Base-by-base conservation (phyloP, 2,113 vertebrate genomes). In the Dermatemys mawii region DNA sequence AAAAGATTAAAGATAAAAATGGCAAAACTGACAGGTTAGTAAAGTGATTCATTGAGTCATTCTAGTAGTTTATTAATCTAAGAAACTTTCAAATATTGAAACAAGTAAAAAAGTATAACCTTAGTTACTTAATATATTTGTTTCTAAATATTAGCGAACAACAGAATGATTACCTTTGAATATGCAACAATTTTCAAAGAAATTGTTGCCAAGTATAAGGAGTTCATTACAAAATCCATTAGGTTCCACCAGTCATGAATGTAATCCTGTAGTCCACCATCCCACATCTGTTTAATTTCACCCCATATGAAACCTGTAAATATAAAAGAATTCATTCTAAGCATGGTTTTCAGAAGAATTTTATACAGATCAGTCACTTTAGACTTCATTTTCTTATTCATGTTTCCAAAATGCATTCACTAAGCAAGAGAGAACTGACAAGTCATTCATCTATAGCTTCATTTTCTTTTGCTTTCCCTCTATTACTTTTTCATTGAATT, bases 261-360 rank as follows among this genome's bases (percentile, higher is more conserved):
- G 96, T 99, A 99, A 97, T 99, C 99, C 91, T 99, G 98, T 27
- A 99, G 98, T 96, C 99, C 99, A 14, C 99, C 99, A 83, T 99
- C 99, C 99, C 99, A 99, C 99, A 99, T 99, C 98, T 99, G 99
- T 95, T 99, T 99, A 97, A 99, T 99, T 98, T 99, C 99, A 73
- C 98, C 99, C 99, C 99, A 99, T 96, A 99, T 99, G 97, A 99
- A 99, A 76, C 99, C 99, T 99, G 96, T 19, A 93, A 94, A 94
- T 70, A 97, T 50, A 98, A 87, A 94, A 96, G 51, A 84, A 81
- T 79, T 95, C 5, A 94, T 79, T n/a, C 6, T 98, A 95, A 97
- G 93, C 73, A 81, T 85, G 21, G 82, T 83, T 93, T 85, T 38
- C 27, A 86, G 81, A n/a, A 60, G 32, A 22, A 29, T 22, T 27